These are phyloP conservation scores for Calyptommatus sinebrachiatus DNA, from an alignment of 2,113 vertebrate species.

Conservation along the genomic window DNA sequence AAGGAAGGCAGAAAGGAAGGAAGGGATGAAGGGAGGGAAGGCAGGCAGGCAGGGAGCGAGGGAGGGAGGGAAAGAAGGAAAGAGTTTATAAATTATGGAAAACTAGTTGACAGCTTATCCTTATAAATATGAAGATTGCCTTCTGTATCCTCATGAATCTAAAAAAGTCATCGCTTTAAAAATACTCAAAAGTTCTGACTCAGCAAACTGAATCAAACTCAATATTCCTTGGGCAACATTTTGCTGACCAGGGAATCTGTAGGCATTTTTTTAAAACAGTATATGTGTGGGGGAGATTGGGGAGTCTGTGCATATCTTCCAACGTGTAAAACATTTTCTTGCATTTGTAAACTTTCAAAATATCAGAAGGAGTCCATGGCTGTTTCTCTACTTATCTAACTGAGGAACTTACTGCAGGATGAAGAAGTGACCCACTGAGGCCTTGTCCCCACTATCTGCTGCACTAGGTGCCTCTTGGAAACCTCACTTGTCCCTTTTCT, in stretches of 20 bases:
- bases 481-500: too few species aligned
- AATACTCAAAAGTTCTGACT: conserved; percentile 60
- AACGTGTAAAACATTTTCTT: conserved; percentile 55
- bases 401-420: too few species aligned
- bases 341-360: conserved; percentile 53
- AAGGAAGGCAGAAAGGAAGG: neutral
- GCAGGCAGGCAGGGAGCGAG: too few species aligned
- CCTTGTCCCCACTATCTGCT: too few species aligned
- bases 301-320: too few species aligned
- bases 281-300: too few species aligned
- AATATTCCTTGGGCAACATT: conserved; percentile 58
- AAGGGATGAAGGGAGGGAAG: conserved; percentile 17
- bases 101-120: conserved; percentile 66
- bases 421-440: too few species aligned
- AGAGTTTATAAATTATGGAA: conserved; percentile 70
- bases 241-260: conserved; percentile 69
- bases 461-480: too few species aligned
- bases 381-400: too few species aligned
- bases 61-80: neutral
- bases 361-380: conserved; percentile 49
- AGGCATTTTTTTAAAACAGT: conserved; percentile 56
- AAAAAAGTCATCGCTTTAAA: conserved; percentile 62
- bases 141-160: conserved; percentile 59
- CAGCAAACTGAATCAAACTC: conserved; percentile 63
- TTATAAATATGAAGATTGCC: conserved; percentile 73